These are phyloP conservation scores for Hyles euphorbiae DNA, from an alignment of 1,140 invertebrate species.

Conservation along the genomic window DNA sequence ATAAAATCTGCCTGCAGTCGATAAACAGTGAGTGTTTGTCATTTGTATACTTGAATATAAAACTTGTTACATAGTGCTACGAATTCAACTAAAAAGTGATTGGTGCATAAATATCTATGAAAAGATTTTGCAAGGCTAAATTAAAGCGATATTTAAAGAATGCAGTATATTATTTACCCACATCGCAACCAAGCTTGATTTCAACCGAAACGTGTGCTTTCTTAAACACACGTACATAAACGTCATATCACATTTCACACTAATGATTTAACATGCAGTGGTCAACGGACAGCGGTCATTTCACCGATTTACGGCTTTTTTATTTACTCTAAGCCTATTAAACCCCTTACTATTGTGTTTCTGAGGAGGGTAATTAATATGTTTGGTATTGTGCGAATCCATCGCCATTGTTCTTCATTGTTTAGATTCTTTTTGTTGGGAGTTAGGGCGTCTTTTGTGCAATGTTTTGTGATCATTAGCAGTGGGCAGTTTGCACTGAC, in stretches of 20 bases:
- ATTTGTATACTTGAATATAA: too few species aligned
- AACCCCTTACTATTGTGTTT: constrained; percentile 62
- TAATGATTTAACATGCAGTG: constrained; percentile 19
- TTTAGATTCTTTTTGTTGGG: constrained; percentile 44
- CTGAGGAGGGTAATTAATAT: constrained; percentile 71
- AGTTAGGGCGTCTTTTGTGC: constrained; percentile 42
- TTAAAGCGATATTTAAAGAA: too few species aligned
- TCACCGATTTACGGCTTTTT: constrained; percentile 45
- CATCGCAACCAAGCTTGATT: too few species aligned
- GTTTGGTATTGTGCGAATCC: constrained; percentile 59
- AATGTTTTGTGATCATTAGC: constrained; percentile 66
- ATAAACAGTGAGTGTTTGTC: too few species aligned
- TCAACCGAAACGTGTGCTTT: too few species aligned
- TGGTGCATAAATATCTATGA: too few species aligned
- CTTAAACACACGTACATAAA: constrained; percentile 16
- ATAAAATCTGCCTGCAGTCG: too few species aligned
- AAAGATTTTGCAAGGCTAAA: too few species aligned
- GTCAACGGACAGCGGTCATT: constrained; percentile 54
- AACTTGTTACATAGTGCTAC: too few species aligned
- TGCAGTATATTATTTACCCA: too few species aligned
- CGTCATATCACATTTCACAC: constrained; percentile 55
- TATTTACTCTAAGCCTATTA: constrained; percentile 72
- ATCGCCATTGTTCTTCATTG: constrained; percentile 56
- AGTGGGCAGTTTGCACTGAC: constrained; percentile 65
- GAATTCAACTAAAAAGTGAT: too few species aligned